Conservation (phyloP, 2,797 vertebrate species). For the Anolis apletophallus region DNA sequence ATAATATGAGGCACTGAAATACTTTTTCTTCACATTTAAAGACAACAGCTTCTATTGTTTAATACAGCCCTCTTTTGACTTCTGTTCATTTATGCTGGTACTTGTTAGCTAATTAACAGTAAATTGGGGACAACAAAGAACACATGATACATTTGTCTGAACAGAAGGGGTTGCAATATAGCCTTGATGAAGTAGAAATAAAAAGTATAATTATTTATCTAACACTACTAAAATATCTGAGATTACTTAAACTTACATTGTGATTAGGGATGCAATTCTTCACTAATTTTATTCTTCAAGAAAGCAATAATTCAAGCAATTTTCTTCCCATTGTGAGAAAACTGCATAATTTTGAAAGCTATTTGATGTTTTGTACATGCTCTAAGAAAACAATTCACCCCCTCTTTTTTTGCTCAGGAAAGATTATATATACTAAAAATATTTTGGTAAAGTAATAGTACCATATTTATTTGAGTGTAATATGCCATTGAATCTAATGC, state of each 20-base stretch:
- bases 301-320: too few relatives aligned
- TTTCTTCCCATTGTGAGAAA: too few relatives aligned
- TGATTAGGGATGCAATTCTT: too few relatives aligned
- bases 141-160: constrained; percentile 21
- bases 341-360: too few relatives aligned
- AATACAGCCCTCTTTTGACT: constrained; percentile 27
- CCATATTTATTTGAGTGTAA: too few relatives aligned
- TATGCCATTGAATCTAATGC: too few relatives aligned
- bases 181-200: constrained; percentile 21
- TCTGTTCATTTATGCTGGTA: constrained; percentile 48
- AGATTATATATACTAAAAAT: too few relatives aligned
- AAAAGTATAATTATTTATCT: background rate
- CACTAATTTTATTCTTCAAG: too few relatives aligned
- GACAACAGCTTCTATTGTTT: constrained; percentile 53
- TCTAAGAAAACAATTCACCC: too few relatives aligned
- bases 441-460: too few relatives aligned
- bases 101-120: constrained; percentile 61
- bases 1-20: constrained; percentile 39
- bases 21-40: constrained; percentile 51
- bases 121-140: constrained; percentile 49
- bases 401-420: too few relatives aligned
- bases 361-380: too few relatives aligned
- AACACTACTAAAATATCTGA: background rate
- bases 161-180: constrained; percentile 20
- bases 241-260: background rate